These are phyloP conservation scores for Morone saxatilis DNA, from an alignment of 2,113 vertebrate species.

Conservation along the genomic window DNA sequence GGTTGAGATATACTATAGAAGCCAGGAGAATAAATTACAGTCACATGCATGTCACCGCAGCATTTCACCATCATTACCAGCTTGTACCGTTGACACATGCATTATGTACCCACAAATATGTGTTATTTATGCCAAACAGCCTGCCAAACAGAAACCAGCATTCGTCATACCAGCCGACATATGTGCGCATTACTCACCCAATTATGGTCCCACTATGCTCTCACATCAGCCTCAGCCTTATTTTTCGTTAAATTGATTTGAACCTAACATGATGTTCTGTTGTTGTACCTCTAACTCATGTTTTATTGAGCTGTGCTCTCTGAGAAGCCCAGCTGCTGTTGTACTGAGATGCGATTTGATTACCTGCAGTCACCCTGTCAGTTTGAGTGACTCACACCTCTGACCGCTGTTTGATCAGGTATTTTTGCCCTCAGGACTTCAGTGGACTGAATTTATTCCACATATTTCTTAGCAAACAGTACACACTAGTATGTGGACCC, in stretches of 20 bases:
- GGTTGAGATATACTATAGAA: not conserved
- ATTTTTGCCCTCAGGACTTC: constrained; percentile 26
- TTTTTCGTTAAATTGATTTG: not conserved
- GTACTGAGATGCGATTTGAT: constrained; percentile 35
- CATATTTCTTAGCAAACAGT: constrained; percentile 11
- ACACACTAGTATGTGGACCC: not conserved
- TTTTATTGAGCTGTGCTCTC: constrained; percentile 39
- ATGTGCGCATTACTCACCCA: not conserved
- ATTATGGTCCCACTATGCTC: not conserved
- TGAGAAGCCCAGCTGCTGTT: constrained; percentile 8
- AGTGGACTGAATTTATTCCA: constrained; percentile 5
- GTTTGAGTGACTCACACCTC: constrained; percentile 45
- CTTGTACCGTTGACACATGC: constrained; percentile 15
- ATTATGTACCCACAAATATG: constrained; percentile 22
- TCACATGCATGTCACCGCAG: not conserved
- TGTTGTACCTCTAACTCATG: constrained; percentile 9
- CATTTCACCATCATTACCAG: not conserved
- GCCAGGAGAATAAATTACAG: constrained; percentile 1
- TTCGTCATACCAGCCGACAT: not conserved
- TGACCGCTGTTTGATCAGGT: constrained; percentile 14
- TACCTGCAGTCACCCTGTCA: constrained; percentile 34
- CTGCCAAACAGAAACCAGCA: constrained; percentile 34
- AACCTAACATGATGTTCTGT: not conserved
- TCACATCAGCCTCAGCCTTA: not conserved
- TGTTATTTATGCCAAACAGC: constrained; percentile 40